Base-by-base conservation (phyloP, 2,888 invertebrate species). In the Epinotia brunnichana region DNA sequence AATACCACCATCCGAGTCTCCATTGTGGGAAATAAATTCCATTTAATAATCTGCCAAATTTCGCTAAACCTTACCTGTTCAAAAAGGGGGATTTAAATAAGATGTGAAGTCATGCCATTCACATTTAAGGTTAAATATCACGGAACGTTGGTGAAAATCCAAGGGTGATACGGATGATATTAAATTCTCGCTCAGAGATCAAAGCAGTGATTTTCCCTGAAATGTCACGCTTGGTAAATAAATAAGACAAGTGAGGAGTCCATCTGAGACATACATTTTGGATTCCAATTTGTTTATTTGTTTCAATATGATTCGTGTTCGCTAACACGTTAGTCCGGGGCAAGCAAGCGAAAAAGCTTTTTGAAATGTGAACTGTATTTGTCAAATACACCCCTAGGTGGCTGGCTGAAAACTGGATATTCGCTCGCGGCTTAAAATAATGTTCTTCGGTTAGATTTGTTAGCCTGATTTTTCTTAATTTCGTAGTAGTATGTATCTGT, bases 111-210 rank as follows among this genome's bases (percentile, higher is more conserved):
- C 48, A 10, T 3, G 24, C 62, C 0, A 19, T 21, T 21, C 13
- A 48, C 19, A 4, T 48, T 41, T n/a, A 15, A 44, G 44, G 15
- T 10, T 29, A 21, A 63, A 70, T 57, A 48, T 63, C 70, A 70
- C 57, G 63, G 21, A 21, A 13, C n/a, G 48, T 63, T 57, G 35
- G 35, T 2, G 35, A 21, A 57, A 69, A 63, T 35, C 63, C 44
- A 57, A 21, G 35, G 21, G 57, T 7, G 19, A 63, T 57, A 70
- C 63, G 35, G 21, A 35, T 11, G 19, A 63, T 63, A 70, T 70
- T 57, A 48, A 63, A 70, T 69, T 62, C 39, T 51, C 56, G 56
- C 44, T 39, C 54, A 19, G 15, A 39, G 70, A 70, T 70, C 70
- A 70, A 63, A 70, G 24, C 62, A 24, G 48, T 48, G 44, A 67